phyloP scores from a whole-genome alignment of 1,140 invertebrate species.

The Panulirus ornatus region DNA sequence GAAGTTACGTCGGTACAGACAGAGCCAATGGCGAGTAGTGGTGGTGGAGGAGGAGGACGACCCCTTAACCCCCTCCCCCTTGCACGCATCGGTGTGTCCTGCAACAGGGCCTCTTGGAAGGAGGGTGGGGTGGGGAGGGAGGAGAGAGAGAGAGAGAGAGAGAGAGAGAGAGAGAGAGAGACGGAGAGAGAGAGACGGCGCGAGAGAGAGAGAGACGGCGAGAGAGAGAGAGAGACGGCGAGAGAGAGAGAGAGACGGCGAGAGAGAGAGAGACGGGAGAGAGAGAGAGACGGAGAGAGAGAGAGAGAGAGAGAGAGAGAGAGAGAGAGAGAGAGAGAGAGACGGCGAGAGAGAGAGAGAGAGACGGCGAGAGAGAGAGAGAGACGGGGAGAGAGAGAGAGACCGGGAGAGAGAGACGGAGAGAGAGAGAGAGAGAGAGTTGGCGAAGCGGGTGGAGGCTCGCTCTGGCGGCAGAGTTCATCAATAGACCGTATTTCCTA shows the following conservation, averaged over 20 bases:
- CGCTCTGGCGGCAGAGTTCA: not conserved
- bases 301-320: not conserved
- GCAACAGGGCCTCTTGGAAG: not conserved
- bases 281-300: not conserved
- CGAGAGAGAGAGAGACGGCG: too few species aligned
- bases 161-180: not conserved
- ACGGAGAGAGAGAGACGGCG: too few species aligned
- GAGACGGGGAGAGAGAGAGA: not conserved
- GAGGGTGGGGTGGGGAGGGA: not conserved
- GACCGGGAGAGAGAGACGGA: not conserved
- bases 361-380: slow-evolving; percentile 12
- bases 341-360: slow-evolving; percentile 13
- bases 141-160: not conserved
- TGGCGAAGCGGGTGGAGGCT: not conserved
- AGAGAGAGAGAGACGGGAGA: too few species aligned
- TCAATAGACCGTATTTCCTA: not conserved
- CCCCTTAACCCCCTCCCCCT: not conserved
- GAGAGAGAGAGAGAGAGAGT: slow-evolving; percentile 7
- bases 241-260: too few species aligned
- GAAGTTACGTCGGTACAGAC: not conserved
- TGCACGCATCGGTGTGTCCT: not conserved
- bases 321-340: not conserved
- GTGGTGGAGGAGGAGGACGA: not conserved
- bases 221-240: too few species aligned
- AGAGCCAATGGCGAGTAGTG: not conserved